Conservation (phyloP, 2,888 invertebrate genomes). For the Sarcophaga caerulescens region DNA sequence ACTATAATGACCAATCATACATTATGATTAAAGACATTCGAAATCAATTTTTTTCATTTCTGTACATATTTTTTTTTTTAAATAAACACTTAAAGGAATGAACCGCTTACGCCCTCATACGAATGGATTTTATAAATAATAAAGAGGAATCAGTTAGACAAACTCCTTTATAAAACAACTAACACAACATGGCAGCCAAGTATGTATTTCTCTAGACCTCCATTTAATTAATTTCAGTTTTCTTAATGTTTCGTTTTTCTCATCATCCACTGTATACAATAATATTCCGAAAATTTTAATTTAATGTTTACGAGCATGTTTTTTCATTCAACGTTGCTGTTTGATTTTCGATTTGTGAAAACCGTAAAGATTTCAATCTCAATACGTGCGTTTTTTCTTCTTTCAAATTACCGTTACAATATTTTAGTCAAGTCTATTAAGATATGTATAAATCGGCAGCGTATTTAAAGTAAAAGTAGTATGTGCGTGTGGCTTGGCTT, state of each 20-base stretch:
- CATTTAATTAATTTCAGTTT: background rate
- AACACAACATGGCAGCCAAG: too few species aligned
- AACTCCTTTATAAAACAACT: too few species aligned
- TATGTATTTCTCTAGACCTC: too few species aligned
- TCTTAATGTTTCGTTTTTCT: background rate
- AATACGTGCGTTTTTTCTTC: slow-evolving; percentile 3
- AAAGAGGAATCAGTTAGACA: too few species aligned
- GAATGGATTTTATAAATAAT: too few species aligned
- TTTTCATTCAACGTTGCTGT: background rate
- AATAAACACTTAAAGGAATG: too few species aligned
- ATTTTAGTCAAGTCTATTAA: slow-evolving; percentile 38
- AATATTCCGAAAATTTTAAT: background rate
- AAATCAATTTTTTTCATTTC: too few species aligned
- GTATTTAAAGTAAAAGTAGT: background rate
- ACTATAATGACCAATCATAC: too few species aligned
- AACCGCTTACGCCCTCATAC: too few species aligned
- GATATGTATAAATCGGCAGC: slow-evolving; percentile 41
- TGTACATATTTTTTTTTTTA: too few species aligned
- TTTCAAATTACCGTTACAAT: slow-evolving; percentile 32
- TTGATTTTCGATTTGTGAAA: background rate
- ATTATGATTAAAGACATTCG: too few species aligned
- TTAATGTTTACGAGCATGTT: background rate
- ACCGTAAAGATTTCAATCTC: slow-evolving; percentile 7
- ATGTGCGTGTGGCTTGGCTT: too few species aligned
- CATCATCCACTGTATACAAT: background rate